Base-by-base conservation (phyloP, 2,797 vertebrate genomes). In the Phyllotis vaccarum region DNA sequence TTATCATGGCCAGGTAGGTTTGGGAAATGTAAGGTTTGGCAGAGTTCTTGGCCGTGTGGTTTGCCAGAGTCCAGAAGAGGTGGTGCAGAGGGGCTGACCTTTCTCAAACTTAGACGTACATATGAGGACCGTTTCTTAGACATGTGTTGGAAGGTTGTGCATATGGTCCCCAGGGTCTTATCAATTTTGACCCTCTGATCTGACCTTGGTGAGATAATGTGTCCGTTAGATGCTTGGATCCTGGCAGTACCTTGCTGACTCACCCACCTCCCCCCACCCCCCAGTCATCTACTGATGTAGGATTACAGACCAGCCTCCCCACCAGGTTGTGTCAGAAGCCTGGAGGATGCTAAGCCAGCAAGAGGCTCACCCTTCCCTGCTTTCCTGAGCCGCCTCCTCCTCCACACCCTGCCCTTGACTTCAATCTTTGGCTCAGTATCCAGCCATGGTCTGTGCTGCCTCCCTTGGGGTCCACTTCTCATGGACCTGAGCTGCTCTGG, bases 171-270 rank as follows among this genome's bases (percentile, higher is more conserved):
- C 29, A 66, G 62, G 13, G 21, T 56, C 86, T 72, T 79, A 54
- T 21, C 14, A 4, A 40, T 74, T 83, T 92, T 62, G 80, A 43
- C 46, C 27, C 60, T 95, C 82, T 87, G 27, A 29, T 91, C 70
- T 96, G 85, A 78, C 31, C 86, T 60, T 74, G 60, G 46, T 21
- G 74, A 56, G 54, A 83, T 79, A 87, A 78, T 17, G 46, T 56
- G 7, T 62, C 40, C 49, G 52, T 27, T 58, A 93, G 66, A 68
- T 24, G 56, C 43, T 8, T n/a, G 46, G 29, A 21, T 54, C 34
- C 64, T 43, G 68, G 52, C 24, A 17, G 24, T 70, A 62, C 62
- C 72, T 82, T 34, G 6, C 52, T 52, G 24, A 11, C 49, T 62
- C 5, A 7, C 13, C 16, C 37, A 6, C 17, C 56, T 29, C 17